Evolutionary conservation across 2,797 vertebrate genomes (phyloP).

Genomic region (Xenopus petersii): DNA sequence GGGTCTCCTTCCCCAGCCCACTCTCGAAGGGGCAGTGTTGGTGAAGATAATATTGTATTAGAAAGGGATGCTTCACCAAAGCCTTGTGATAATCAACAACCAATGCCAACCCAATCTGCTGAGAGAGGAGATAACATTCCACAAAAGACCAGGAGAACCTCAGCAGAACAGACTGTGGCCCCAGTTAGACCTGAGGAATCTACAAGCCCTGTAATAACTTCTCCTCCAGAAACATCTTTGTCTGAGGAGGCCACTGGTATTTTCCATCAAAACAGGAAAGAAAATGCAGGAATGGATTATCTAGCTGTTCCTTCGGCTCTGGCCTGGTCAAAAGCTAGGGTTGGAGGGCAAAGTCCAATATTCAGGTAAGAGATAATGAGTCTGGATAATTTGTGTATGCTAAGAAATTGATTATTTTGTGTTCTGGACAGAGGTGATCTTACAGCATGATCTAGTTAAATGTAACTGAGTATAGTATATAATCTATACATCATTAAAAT

Average conservation of each 20-base stretch:
- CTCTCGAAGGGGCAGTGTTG: constrained; percentile 81
- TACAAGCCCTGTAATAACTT: constrained; percentile 56
- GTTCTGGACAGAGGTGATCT: too few species aligned
- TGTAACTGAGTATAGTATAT: too few species aligned
- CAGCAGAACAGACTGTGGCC: constrained; percentile 76
- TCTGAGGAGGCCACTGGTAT: constrained; percentile 50
- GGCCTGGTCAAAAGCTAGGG: constrained; percentile 82
- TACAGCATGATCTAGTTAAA: too few species aligned
- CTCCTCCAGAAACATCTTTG: constrained; percentile 48
- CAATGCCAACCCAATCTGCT: constrained; percentile 48
- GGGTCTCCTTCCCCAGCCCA: constrained; percentile 63
- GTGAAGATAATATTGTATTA: constrained; percentile 69
- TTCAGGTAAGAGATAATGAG: constrained; percentile 71
- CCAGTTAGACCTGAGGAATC: constrained; percentile 61
- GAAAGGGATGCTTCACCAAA: constrained; percentile 51
- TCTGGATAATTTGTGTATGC: not conserved
- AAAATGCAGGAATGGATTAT: constrained; percentile 82
- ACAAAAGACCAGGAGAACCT: constrained; percentile 87
- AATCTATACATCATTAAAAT: too few species aligned
- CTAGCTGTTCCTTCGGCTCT: constrained; percentile 84
- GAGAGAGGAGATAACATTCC: constrained; percentile 76
- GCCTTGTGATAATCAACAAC: constrained; percentile 51
- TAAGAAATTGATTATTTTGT: too few species aligned
- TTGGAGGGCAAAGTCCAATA: constrained; percentile 84
- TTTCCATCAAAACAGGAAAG: constrained; percentile 53